phyloP scores from a whole-genome alignment of 64 coral and sea anemone genomes.

The Montipora foliosa region DNA sequence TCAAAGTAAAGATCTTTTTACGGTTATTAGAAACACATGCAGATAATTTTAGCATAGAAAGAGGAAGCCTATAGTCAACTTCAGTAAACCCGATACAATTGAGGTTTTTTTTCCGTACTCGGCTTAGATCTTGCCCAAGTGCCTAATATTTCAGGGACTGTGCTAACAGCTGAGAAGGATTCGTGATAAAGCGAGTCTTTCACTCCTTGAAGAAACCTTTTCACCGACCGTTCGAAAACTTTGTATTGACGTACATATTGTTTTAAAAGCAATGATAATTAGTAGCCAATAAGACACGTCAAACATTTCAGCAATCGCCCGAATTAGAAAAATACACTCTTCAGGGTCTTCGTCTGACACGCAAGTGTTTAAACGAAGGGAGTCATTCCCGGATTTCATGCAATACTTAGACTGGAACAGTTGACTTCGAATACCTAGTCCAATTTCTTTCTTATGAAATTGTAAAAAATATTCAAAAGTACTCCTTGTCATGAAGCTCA shows the following conservation, averaged over 20 bases:
- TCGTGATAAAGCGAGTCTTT: neutral
- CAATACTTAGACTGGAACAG: neutral
- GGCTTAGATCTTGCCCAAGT: neutral
- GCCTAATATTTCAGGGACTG: neutral
- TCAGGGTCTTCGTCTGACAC: neutral
- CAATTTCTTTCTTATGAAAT: neutral
- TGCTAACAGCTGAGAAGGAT: neutral
- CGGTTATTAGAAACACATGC: neutral
- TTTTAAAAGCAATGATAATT: neutral
- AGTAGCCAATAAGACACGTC: neutral
- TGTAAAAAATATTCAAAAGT: too few species aligned
- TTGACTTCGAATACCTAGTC: neutral
- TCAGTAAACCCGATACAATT: too few species aligned
- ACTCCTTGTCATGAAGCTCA: too few species aligned
- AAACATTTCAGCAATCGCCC: neutral
- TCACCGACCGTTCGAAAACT: neutral
- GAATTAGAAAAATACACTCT: neutral
- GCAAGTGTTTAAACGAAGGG: neutral
- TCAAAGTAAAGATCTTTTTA: neutral
- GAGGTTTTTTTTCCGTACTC: too few species aligned
- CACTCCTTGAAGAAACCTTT: neutral
- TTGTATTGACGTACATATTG: neutral
- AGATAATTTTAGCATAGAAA: neutral
- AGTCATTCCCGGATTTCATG: neutral
- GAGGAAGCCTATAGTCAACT: too few species aligned